A percentile compares a stretch with the other conserved stretches of the same genome.
Conservation (phyloP, 2,113 vertebrate species). For the Sminthopsis crassicaudata region DNA sequence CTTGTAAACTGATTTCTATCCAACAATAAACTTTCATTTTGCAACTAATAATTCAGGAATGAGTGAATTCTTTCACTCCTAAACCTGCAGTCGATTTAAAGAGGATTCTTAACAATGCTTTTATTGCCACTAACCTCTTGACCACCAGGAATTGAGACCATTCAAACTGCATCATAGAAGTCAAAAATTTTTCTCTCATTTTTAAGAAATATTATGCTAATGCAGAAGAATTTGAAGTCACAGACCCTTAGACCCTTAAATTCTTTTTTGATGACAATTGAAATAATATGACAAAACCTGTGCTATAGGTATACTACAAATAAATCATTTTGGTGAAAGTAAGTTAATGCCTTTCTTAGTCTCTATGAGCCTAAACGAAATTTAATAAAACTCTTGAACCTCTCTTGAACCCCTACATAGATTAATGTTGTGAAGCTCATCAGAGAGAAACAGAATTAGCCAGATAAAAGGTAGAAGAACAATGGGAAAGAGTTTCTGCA, state of each 20-base stretch:
- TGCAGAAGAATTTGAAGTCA: not conserved
- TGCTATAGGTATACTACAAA: not conserved
- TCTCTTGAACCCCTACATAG: too few species aligned
- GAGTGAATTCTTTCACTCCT: too few species aligned
- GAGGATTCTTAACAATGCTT: too few species aligned
- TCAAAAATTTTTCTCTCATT: not conserved
- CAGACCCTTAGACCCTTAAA: not conserved
- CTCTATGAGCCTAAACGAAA: not conserved
- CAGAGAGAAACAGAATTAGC: too few species aligned
- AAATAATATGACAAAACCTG: not conserved
- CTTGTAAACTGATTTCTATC: too few species aligned
- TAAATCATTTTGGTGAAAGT: not conserved
- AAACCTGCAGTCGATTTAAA: too few species aligned
- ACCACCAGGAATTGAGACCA: too few species aligned
- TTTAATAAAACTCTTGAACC: not conserved
- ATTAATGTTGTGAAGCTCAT: too few species aligned
- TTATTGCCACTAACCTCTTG: too few species aligned
- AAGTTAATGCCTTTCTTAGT: not conserved
- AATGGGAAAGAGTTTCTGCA: not conserved
- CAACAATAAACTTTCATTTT: too few species aligned
- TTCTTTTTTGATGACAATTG: not conserved
- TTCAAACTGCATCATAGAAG: not conserved
- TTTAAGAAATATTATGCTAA: not conserved
- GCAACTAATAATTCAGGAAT: too few species aligned
- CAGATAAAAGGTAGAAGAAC: not conserved